These are phyloP conservation scores for Papilio dardanus DNA, from an alignment of 1,140 invertebrate species.

Conservation along the genomic window DNA sequence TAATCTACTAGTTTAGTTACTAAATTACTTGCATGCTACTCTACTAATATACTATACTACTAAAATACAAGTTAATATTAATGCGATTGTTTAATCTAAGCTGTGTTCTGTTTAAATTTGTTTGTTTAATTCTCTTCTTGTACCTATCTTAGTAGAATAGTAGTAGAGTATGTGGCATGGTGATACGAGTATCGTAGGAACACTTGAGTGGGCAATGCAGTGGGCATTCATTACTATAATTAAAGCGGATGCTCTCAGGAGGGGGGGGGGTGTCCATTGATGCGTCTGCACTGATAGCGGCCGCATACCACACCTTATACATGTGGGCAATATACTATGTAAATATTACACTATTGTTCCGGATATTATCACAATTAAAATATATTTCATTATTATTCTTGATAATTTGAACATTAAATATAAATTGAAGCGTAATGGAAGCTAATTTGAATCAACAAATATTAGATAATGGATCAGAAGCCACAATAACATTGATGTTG, in stretches of 20 bases:
- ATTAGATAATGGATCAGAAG: background rate
- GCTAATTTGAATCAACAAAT: background rate
- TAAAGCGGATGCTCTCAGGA: background rate
- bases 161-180: background rate
- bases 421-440: background rate
- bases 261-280: background rate
- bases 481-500: background rate
- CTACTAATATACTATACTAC: too few species aligned
- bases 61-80: too few species aligned
- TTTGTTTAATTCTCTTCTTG: too few species aligned
- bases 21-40: too few species aligned
- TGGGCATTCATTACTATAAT: background rate
- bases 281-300: background rate
- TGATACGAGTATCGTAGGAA: background rate
- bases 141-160: background rate
- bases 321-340: background rate
- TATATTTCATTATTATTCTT: too few species aligned
- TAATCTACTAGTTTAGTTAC: too few species aligned
- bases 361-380: background rate
- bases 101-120: too few species aligned
- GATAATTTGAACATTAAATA: background rate
- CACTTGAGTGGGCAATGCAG: background rate
- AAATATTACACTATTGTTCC: background rate
- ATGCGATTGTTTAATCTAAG: too few species aligned
- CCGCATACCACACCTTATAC: background rate